These are phyloP conservation scores for Phenganax subtilis DNA, from an alignment of 92 coral and sea anemone species.

Conservation along the genomic window DNA sequence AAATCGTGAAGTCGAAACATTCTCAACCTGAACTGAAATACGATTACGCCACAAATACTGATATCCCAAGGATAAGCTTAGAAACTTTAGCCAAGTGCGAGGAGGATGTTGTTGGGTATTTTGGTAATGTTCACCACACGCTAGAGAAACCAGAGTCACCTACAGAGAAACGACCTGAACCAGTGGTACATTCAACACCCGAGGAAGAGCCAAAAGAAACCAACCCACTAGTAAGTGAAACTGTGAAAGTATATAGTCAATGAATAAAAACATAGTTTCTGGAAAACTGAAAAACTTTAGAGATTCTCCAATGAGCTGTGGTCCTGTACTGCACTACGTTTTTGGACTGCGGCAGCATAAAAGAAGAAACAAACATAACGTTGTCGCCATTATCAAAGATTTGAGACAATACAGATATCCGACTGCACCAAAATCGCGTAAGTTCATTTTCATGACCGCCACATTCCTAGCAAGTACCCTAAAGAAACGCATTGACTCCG, in stretches of 20 bases:
- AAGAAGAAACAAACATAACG: no score
- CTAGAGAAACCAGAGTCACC: neutral
- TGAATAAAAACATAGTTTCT: neutral
- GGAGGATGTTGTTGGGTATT: neutral
- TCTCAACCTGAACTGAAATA: constrained; percentile 17
- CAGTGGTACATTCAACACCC: neutral
- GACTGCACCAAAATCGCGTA: no score
- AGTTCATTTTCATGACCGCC: no score
- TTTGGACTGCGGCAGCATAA: no score
- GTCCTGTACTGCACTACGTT: no score
- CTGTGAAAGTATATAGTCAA: neutral
- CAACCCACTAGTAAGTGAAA: constrained; percentile 12
- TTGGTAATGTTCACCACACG: neutral
- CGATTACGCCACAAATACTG: constrained; percentile 3
- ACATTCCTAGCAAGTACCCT: no score
- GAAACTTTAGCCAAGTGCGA: neutral
- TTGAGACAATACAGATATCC: no score
- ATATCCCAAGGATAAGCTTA: neutral
- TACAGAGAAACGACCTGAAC: neutral
- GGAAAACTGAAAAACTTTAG: no score
- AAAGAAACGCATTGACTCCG: no score
- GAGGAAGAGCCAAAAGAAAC: neutral
- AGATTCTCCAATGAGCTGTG: no score
- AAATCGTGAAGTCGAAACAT: neutral
- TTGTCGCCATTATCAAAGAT: no score